Base-by-base conservation (phyloP, 2,113 vertebrate species). In the Oryzias melastigma region DNA sequence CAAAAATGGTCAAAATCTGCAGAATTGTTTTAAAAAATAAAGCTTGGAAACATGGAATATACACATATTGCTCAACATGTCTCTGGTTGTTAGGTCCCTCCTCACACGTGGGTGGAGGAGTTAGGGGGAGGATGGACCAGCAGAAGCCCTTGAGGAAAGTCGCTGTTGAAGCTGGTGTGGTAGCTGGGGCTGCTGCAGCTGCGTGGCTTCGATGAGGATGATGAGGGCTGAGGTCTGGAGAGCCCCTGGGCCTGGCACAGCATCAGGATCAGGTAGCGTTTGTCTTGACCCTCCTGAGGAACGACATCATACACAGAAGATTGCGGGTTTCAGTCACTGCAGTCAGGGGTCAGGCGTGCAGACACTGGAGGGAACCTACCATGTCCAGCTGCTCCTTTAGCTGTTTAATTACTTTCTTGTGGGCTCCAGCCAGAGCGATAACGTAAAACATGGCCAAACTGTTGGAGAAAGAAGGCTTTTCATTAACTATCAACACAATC, bases 371-470 rank as follows among this genome's bases (percentile, higher is more conserved):
- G 2, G 19, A 59, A 80, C 94, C 91, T 83, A 99, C 97, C 95
- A 95, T 86, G 35, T 52, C 87, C 25, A 99, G 90, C 55, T 99
- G 96, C 14, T 98, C 94, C 69, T 92, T 91, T 14, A 99, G 92
- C 61, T 95, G 95, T 16, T 91, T 68, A 4, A 98, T 92, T 40
- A 95, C 93, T 18, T 62, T 92, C 71, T 95, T 96, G 84, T 99
- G 94, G 18, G 96, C 97, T 83, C 92, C 90, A 5, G 96, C 95
- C 44, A 98, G 77, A 4, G 97, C 97, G 4, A 98, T 93, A 66
- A 94, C 85, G 75, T 98, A 99, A 78, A 97, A 95, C 95, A 98
- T 94, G 45, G 93, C 1, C 24, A 98, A 89, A 85, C 97, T 99
- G 88, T 16, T 85, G 83, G 29, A 15, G 6, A 46, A 45, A 50